phyloP scores from a whole-genome alignment of 1,140 invertebrate species.

The Mya arenaria region DNA sequence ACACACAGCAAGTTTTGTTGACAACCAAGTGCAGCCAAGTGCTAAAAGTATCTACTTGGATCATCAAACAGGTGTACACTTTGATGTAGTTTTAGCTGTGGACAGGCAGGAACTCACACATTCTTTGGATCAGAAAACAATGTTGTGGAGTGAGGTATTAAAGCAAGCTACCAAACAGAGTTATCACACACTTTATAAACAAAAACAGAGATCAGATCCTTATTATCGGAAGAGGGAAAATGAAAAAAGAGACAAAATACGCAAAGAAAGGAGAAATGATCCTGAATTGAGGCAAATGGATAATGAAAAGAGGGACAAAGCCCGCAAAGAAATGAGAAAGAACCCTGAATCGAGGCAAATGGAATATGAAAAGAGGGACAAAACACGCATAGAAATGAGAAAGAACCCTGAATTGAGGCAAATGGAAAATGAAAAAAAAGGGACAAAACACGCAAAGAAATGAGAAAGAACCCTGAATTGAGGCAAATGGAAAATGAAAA shows the following conservation, averaged over 20 bases:
- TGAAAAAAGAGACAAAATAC: slow-evolving; percentile 11
- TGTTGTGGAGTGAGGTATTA: slow-evolving; percentile 33
- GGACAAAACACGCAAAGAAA: background rate
- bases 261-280: background rate
- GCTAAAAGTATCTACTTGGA: slow-evolving; percentile 28
- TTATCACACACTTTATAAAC: background rate
- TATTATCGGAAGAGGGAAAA: background rate
- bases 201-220: background rate
- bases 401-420: background rate
- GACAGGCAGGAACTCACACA: background rate
- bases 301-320: slow-evolving; percentile 6
- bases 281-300: background rate
- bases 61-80: slow-evolving; percentile 11
- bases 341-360: background rate
- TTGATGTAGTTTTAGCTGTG: slow-evolving; percentile 36
- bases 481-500: slow-evolving; percentile 20
- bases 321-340: background rate
- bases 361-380: slow-evolving; percentile 10
- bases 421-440: background rate
- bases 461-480: background rate
- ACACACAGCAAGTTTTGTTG: slow-evolving; percentile 3
- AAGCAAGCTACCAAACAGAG: background rate
- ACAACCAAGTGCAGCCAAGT: background rate
- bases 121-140: background rate
- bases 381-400: background rate